These are phyloP conservation scores for Rhombomys opimus DNA, from an alignment of 2,113 vertebrate genomes.

Conservation along the genomic window DNA sequence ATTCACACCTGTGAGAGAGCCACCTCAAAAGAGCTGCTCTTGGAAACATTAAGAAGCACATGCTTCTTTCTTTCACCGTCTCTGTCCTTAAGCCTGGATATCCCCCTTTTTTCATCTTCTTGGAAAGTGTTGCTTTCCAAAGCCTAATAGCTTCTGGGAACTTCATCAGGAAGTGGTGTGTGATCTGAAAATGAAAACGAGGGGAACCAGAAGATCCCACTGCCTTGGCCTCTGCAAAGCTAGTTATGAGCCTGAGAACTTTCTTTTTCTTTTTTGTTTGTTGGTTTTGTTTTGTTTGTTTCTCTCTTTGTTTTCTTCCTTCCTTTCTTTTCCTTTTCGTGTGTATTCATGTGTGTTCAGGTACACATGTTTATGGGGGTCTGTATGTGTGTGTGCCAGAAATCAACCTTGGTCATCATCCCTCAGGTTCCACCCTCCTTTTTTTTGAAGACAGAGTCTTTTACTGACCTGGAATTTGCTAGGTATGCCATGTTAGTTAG, in stretches of 20 bases:
- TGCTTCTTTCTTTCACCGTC: not conserved
- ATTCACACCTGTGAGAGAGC: not conserved
- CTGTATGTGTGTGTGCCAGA: not conserved
- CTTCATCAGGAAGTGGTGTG: not conserved
- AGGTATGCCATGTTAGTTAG: too few species aligned
- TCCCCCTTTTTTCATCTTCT: not conserved
- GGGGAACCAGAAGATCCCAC: not conserved
- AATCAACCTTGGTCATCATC: too few species aligned
- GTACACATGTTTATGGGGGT: not conserved
- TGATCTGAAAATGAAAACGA: not conserved
- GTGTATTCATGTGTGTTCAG: too few species aligned
- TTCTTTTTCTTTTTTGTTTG: not conserved
- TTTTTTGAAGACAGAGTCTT: not conserved
- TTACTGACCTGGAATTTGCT: not conserved
- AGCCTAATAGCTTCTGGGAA: not conserved
- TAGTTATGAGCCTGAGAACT: not conserved
- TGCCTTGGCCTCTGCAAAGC: not conserved
- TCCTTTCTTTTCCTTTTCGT: not conserved
- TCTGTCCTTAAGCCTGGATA: not conserved
- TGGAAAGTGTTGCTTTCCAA: not conserved
- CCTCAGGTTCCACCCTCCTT: not conserved
- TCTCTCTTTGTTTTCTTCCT: too few species aligned
- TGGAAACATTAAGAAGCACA: slow-evolving; percentile 16
- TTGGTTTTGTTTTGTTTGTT: too few species aligned
- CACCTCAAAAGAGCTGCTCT: slow-evolving; percentile 12